phyloP scores from a whole-genome alignment of 2,888 invertebrate genomes.

The Melinaea menophilus region DNA sequence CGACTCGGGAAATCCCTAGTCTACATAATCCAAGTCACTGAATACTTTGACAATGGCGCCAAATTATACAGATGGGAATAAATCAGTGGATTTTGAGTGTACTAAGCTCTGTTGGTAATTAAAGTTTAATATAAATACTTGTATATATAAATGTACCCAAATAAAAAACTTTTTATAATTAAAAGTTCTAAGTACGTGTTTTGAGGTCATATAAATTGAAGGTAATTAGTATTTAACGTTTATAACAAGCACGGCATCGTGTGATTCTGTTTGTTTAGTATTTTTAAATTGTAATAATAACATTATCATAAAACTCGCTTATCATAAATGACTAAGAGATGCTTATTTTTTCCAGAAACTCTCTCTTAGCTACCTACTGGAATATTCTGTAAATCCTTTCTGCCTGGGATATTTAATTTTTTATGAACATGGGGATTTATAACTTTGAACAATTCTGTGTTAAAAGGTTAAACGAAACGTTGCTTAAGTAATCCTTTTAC shows the following conservation, averaged over 20 bases:
- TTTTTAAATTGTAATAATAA: constrained; percentile 3
- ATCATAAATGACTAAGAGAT: constrained; percentile 10
- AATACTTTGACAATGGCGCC: constrained; percentile 39
- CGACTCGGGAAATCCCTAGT: constrained; percentile 27
- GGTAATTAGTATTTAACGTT: neutral
- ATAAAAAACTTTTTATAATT: neutral
- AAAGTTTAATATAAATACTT: constrained; percentile 21
- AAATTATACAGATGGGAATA: constrained; percentile 49
- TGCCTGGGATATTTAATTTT: constrained; percentile 23
- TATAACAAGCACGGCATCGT: neutral
- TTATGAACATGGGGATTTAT: constrained; percentile 25
- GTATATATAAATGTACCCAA: constrained; percentile 5
- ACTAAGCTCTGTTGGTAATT: constrained; percentile 28
- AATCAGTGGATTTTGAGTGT: constrained; percentile 38
- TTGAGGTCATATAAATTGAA: neutral
- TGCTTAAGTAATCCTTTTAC: constrained; percentile 13
- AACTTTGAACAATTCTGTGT: constrained; percentile 20
- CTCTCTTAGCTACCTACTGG: constrained; percentile 20
- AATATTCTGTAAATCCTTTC: constrained; percentile 25
- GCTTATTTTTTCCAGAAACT: constrained; percentile 21
- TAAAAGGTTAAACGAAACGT: constrained; percentile 20
- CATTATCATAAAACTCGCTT: constrained; percentile 6
- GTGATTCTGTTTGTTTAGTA: neutral
- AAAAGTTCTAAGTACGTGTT: neutral
- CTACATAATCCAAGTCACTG: constrained; percentile 34